Evolutionary conservation across 2,113 vertebrate species (phyloP).

Genomic region (Cettia cetti): DNA sequence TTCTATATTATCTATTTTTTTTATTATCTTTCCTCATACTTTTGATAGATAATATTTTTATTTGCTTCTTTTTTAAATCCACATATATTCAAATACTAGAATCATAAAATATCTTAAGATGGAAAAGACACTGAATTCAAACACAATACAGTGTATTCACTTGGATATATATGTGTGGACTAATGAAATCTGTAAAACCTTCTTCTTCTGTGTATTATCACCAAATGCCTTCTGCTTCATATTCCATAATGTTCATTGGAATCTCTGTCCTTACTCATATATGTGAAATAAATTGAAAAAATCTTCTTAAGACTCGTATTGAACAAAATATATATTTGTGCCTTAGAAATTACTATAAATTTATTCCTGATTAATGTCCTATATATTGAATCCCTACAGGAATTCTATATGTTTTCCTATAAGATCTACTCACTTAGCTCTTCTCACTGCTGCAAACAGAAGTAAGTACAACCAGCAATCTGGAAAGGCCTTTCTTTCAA

Average conservation of each 20-base stretch:
- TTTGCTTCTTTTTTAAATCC: not conserved
- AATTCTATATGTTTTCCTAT: not conserved
- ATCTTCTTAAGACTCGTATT: not conserved
- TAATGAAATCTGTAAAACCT: not conserved
- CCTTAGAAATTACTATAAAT: not conserved
- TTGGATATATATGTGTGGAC: not conserved
- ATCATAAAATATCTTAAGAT: not conserved
- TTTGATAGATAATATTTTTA: not conserved
- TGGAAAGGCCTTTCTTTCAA: not conserved
- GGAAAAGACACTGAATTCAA: not conserved
- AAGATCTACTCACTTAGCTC: not conserved
- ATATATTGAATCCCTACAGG: not conserved
- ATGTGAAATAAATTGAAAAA: not conserved
- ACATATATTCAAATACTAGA: not conserved
- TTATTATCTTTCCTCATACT: not conserved
- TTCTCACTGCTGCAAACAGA: not conserved
- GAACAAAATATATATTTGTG: not conserved
- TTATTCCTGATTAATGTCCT: not conserved
- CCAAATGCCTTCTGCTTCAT: not conserved
- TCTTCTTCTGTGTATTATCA: not conserved
- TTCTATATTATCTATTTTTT: not conserved
- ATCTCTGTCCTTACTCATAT: not conserved
- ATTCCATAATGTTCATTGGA: not conserved
- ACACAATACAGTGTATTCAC: not conserved
- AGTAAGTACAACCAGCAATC: not conserved